These are phyloP conservation scores for Nesoenas mayeri DNA, from an alignment of 2,113 vertebrate genomes.

Conservation along the genomic window DNA sequence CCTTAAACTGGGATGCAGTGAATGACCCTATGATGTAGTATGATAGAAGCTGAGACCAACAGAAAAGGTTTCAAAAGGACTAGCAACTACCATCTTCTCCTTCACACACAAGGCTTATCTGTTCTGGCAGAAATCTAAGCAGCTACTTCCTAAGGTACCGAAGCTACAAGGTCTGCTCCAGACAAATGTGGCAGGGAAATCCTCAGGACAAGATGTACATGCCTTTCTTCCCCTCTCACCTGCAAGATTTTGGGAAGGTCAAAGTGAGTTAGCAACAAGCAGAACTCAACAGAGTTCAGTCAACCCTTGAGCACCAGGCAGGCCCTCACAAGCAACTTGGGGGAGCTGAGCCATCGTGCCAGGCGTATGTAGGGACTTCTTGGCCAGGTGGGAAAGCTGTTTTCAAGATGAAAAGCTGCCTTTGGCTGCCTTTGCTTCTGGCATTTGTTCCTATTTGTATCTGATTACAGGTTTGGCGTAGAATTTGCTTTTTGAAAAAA, in stretches of 20 bases:
- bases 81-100: neutral
- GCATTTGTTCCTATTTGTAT: neutral
- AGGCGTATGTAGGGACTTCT: neutral
- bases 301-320: neutral
- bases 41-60: neutral
- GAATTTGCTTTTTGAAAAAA: neutral
- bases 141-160: neutral
- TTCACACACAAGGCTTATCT: neutral
- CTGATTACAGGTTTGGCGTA: neutral
- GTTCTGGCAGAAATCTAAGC: neutral
- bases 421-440: constrained; percentile 13
- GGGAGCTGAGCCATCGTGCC: neutral
- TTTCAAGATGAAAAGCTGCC: constrained; percentile 30
- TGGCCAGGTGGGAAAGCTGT: neutral
- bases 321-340: accelerated
- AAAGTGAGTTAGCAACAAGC: neutral
- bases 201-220: neutral
- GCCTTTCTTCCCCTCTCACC: neutral
- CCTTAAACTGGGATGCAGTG: neutral
- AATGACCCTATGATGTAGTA: neutral
- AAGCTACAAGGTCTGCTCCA: neutral
- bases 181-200: neutral
- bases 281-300: neutral
- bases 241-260: neutral
- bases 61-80: neutral